Evolutionary conservation across 2,888 invertebrate genomes (phyloP).

Genomic region (Marronus borbonicus): DNA sequence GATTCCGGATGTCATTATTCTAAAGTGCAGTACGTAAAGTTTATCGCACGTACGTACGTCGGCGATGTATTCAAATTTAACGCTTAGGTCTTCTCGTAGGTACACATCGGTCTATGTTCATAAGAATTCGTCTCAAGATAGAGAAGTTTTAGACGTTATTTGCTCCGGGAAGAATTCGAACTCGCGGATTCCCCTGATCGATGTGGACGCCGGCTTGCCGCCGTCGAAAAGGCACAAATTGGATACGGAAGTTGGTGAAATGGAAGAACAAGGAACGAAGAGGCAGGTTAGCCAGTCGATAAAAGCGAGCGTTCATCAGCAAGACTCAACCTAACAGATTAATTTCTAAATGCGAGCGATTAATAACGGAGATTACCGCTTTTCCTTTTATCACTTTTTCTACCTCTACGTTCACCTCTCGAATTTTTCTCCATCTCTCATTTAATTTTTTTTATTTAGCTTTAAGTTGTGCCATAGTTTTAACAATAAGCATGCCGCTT

Average conservation of each 20-base stretch:
- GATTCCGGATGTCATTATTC: conserved; percentile 81
- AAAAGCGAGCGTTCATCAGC: conserved; percentile 46
- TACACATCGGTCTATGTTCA: conserved; percentile 66
- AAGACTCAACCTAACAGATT: conserved; percentile 41
- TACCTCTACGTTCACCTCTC: too few relatives aligned
- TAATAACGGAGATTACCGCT: too few relatives aligned
- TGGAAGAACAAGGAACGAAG: conserved; percentile 62
- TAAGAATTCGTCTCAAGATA: conserved; percentile 62
- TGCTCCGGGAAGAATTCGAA: conserved; percentile 49
- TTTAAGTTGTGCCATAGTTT: background rate
- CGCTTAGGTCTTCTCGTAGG: conserved; percentile 58
- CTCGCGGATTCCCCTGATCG: conserved; percentile 51
- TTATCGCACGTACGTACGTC: background rate
- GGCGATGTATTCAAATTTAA: background rate
- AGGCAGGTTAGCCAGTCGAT: conserved; percentile 68
- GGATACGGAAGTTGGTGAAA: conserved; percentile 63
- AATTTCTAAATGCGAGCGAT: conserved; percentile 9
- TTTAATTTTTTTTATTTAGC: background rate
- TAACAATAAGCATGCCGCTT: conserved; percentile 35
- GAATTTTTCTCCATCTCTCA: too few relatives aligned
- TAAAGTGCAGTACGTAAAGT: conserved; percentile 68
- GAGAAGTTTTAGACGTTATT: conserved; percentile 60
- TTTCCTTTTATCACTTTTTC: background rate
- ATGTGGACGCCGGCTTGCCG: conserved; percentile 58
- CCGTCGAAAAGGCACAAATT: conserved; percentile 64